These are phyloP conservation scores for Agriopis marginaria DNA, from an alignment of 2,888 invertebrate genomes.

Conservation along the genomic window DNA sequence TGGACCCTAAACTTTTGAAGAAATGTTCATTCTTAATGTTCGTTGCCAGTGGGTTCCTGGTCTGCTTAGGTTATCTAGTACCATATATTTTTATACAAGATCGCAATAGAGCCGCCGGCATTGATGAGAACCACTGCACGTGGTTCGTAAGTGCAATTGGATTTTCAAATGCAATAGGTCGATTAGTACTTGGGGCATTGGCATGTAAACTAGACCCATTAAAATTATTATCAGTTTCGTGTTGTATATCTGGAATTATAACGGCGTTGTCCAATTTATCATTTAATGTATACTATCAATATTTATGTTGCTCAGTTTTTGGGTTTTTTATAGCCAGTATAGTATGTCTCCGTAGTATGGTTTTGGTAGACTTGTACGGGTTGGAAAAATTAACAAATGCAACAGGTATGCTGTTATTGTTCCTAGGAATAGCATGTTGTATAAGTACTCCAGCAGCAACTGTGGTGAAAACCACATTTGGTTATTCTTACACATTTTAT, in stretches of 20 bases:
- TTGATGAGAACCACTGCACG: slow-evolving; percentile 61
- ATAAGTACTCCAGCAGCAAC: slow-evolving; percentile 75
- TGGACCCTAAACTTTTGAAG: slow-evolving; percentile 72
- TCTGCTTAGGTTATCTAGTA: slow-evolving; percentile 70
- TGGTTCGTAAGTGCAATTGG: slow-evolving; percentile 75
- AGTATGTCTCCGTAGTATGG: slow-evolving; percentile 67
- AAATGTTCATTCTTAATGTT: slow-evolving; percentile 68
- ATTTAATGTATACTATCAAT: slow-evolving; percentile 69
- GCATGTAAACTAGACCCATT: slow-evolving; percentile 67
- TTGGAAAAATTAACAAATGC: slow-evolving; percentile 78
- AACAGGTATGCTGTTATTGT: slow-evolving; percentile 74
- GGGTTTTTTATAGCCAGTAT: slow-evolving; percentile 68
- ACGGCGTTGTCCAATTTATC: slow-evolving; percentile 67
- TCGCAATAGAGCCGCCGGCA: slow-evolving; percentile 64
- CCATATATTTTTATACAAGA: slow-evolving; percentile 74
- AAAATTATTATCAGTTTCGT: slow-evolving; percentile 55
- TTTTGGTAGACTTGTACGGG: slow-evolving; percentile 73
- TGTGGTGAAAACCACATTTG: slow-evolving; percentile 62
- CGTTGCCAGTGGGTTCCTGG: slow-evolving; percentile 64
- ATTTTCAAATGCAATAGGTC: slow-evolving; percentile 67
- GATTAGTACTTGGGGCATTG: slow-evolving; percentile 63
- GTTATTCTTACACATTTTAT: slow-evolving; percentile 67
- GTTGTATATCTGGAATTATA: slow-evolving; percentile 60
- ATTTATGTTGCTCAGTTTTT: slow-evolving; percentile 64
- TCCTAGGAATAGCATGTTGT: slow-evolving; percentile 74